Evolutionary conservation across 2,797 vertebrate genomes (phyloP).

Genomic region (Erithacus rubecula): DNA sequence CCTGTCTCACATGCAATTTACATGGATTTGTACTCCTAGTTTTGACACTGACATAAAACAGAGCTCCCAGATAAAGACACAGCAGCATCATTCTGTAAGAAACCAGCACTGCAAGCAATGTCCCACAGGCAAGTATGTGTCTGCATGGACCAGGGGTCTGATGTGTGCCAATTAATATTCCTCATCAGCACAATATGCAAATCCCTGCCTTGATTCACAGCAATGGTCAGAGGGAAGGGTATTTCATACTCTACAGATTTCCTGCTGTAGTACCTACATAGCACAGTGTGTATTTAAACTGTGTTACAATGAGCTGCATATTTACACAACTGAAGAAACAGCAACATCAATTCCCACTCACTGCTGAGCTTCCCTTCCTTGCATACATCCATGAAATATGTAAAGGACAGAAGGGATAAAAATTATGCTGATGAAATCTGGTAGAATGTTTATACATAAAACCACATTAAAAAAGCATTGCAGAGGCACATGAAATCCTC

Average conservation of each 20-base stretch:
- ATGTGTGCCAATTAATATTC: not conserved
- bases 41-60: not conserved
- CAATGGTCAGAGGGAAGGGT: not conserved
- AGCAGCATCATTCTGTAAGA: not conserved
- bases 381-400: not conserved
- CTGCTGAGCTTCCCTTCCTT: not conserved
- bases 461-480: not conserved
- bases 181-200: not conserved
- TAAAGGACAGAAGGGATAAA: not conserved
- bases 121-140: not conserved
- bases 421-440: not conserved
- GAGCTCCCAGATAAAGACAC: not conserved
- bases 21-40: not conserved
- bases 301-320: not conserved
- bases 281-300: rapidly evolving
- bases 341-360: not conserved
- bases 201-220: not conserved
- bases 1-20: not conserved
- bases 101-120: not conserved
- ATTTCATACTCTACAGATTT: not conserved
- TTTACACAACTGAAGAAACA: not conserved
- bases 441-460: not conserved
- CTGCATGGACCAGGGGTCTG: not conserved
- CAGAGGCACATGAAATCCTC: not conserved
- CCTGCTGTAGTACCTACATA: rapidly evolving